Conservation (phyloP, 2,797 vertebrate genomes). For the Catostomus latipinnis region DNA sequence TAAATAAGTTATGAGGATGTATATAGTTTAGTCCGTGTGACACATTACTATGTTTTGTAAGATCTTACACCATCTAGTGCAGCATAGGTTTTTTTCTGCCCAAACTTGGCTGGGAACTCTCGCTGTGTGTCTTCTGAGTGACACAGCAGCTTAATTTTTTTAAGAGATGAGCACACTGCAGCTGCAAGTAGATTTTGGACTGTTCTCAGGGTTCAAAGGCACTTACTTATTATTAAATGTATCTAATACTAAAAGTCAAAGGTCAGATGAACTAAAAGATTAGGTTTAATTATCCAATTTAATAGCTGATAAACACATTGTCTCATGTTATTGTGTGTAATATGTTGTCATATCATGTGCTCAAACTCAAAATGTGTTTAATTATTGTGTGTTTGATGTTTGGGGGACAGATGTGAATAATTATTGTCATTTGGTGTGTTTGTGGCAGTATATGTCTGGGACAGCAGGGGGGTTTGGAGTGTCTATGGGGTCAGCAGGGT, state of each 20-base stretch:
- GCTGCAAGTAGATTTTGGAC: not conserved
- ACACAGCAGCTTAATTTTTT: too few relatives aligned
- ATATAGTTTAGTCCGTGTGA: not conserved
- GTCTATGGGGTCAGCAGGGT: conserved; percentile 44
- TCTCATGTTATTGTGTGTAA: not conserved
- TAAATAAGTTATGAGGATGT: not conserved
- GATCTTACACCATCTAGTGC: not conserved
- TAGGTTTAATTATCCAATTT: conserved; percentile 10
- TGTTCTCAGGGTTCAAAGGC: not conserved
- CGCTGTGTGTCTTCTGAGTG: too few relatives aligned
- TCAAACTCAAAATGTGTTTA: conserved; percentile 29
- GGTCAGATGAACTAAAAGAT: not conserved
- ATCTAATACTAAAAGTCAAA: not conserved
- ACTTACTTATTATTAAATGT: not conserved
- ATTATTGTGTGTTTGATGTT: conserved; percentile 46
- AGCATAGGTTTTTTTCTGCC: not conserved
- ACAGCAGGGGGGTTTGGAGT: conserved; percentile 36
- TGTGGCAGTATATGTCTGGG: conserved; percentile 28
- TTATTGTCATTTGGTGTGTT: conserved; percentile 45
- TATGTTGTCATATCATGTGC: conserved; percentile 5
- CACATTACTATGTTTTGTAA: not conserved
- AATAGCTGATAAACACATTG: not conserved
- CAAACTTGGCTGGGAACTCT: not conserved
- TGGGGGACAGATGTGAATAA: conserved; percentile 44
- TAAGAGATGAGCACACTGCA: too few relatives aligned